Base-by-base conservation (phyloP, 2,797 vertebrate species). In the Phrynocephalus guinanensis region DNA sequence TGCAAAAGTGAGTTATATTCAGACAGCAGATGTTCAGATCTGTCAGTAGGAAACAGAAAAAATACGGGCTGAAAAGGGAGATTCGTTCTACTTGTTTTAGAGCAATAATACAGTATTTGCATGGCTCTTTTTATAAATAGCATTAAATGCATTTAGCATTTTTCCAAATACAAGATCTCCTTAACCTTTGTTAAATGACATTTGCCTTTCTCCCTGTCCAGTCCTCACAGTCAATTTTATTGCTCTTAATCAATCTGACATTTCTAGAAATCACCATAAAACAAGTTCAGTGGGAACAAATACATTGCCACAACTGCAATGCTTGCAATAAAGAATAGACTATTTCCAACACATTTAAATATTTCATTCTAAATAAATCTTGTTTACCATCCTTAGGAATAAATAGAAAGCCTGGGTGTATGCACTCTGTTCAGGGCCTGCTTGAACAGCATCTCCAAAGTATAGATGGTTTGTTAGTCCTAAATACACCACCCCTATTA, bases 21-120 rank as follows among this genome's bases (percentile, higher is more conserved):
- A 20, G 71, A 24, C 70, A 84, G 75, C 95, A 94, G 94, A 89
- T 95, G 94, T 83, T 92, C 78, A 66, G 83, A n/a, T 2, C 56
- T 26, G 80, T 48, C 83, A n/a, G 66, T n/a, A 80, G 91, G 90
- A 90, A 91, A 79, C 2, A 86, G 68, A 89, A 90, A 91, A 11
- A 28, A 87, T 71, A 76, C 1, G 1, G 1, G 83, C 30, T 63
- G 24, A 83, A 85, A 86, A 87, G 84, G 68, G 73, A 44, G 77
- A 77, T 83, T 93, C 83, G 24, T 48, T 28, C 76, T 44, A 0
- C 1, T 11, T 6, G 87, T 93, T 87, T 90, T 3, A 28, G 83
- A 82, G 82, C 71, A 88, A 91, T 2, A 79, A 44, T 44, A 44
- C 38, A 44, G 38, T 1, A 4, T 24, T 89, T 15, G 24, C 24